Base-by-base conservation (phyloP, 2,113 vertebrate species). In the Dermatemys mawii region DNA sequence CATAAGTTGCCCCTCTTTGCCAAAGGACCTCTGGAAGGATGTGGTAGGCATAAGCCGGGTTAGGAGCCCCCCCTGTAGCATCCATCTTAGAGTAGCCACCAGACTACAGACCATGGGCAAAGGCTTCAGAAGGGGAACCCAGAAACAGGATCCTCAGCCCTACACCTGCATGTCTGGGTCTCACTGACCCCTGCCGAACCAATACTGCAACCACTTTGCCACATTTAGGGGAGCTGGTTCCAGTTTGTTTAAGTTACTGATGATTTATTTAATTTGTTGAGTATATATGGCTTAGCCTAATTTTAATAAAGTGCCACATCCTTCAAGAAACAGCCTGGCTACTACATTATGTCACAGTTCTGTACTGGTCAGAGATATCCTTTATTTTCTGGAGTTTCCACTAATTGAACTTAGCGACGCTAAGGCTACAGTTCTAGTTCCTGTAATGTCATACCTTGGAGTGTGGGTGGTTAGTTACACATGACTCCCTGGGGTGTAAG, bases 91-190 rank as follows among this genome's bases (percentile, higher is more conserved):
- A 19, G 24, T 35, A n/a, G n/a, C 79, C n/a, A 53, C 38, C 79
- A 19, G 38, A 38, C 50, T 51, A 19, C 22, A 54, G 41, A 54
- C 22, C 51, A 48, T 26, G 38, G 26, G 32, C 11, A 27, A 27
- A 32, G 55, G 55, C 55, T 60, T 60, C 22, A 50, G 41, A 90
- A 90, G 50, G 6, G 22, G 2, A 86, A 8, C 9, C n/a, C 1
- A 0, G 46, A 1, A 0, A 50, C 51, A 3, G 6, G 3, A 41
- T 48, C 4, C 11, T 88, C 55, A 32, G 27, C 27, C 55, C 55
- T 60, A 60, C 55, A 60, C 12, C 55, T 32, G 55, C 55, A 32
- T 60, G 55, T 60, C 55, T 5, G 12, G 29, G 27, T 29, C 55
- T 12, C 27, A 57, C 5, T 57, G 11, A 32, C 55, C 55, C 27